Evolutionary conservation across 2,888 invertebrate genomes (phyloP), one percentile per base, ranked within the genome.

Genomic region (Pandemis cinnamomeana): DNA sequence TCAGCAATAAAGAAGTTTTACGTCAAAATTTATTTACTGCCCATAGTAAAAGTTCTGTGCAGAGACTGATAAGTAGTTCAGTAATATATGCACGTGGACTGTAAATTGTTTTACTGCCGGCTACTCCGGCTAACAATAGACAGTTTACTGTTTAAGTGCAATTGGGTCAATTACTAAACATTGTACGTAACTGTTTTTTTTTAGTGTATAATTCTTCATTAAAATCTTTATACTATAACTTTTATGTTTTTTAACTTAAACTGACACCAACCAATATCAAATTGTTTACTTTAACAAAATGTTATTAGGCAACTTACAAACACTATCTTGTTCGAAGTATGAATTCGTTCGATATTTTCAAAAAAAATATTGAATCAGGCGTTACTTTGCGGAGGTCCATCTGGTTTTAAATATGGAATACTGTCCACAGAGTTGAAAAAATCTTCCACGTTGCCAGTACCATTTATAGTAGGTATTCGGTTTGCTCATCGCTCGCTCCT

Each of bases 401-500:
- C 2, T 36, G 27, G 27, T 36, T 53, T 53, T 51, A 51, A 41
- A 67, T 53, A 53, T 67, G 41, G 53, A 67, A 67, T 53, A 15
- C 48, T 8, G 15, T 42, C 41, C 41, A 41, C 20, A 42, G 11
- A 44, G 55, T 44, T 44, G 15, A 55, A 58, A 67, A 42, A 42
- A 20, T 58, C 75, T 71, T 73, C 55, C 69, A 62, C 41, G 55
- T 66, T 67, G 61, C 69, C 64, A 71, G 72, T 73, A 71, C 71
- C 71, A 71, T 72, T 64, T 78, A 77, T 77, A 72, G 72, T 20
- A 20, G 20, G 20, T 72, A 68, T 72, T 63, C 69, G 55, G 69
- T 73, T 78, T 77, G 78, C 76, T 79, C 79, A 79, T 73, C 68
- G 61, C 72, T 77, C 76, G 76, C 77, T 76, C 77, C 79, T 83